phyloP scores from a whole-genome alignment of 2,113 vertebrate species.

The Pterocles burchelli region DNA sequence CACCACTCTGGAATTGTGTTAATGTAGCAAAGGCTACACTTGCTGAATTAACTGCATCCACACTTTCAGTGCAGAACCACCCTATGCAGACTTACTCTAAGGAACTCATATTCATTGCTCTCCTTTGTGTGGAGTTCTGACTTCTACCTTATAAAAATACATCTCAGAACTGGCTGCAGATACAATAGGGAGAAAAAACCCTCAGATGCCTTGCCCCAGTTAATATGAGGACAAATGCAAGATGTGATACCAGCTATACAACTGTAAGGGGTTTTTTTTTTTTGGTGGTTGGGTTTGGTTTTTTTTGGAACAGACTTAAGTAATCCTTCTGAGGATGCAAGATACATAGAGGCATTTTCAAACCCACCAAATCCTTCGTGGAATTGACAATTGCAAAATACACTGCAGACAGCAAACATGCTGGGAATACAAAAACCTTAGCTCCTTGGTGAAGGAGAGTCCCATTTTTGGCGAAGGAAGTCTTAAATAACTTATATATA shows the following conservation, averaged over 20 bases:
- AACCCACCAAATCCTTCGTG: conserved; percentile 38
- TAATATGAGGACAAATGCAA: neutral
- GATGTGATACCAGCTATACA: neutral
- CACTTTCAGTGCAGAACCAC: neutral
- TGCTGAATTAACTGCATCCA: neutral
- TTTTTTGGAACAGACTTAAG: neutral
- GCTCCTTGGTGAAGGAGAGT: conserved; percentile 57
- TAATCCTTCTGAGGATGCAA: neutral
- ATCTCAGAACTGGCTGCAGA: neutral
- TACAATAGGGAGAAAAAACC: neutral
- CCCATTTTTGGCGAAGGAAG: conserved; percentile 66
- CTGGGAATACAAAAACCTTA: conserved; percentile 64
- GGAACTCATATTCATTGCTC: neutral
- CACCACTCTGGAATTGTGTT: neutral
- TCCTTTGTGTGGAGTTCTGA: neutral
- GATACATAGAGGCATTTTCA: conserved; percentile 45
- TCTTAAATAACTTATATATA: conserved; percentile 76
- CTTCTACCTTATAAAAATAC: neutral
- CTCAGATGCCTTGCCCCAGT: neutral
- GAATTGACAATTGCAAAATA: conserved; percentile 40
- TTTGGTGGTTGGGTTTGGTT: neutral
- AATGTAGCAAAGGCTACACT: neutral
- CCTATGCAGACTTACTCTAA: neutral
- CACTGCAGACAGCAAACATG: conserved; percentile 63
- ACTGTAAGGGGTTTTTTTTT: neutral